A percentile compares a stretch with the other conserved stretches of the same genome.
Evolutionary conservation across 2,797 vertebrate species (phyloP).

Genomic region (Pangasius sanitwongsei): DNA sequence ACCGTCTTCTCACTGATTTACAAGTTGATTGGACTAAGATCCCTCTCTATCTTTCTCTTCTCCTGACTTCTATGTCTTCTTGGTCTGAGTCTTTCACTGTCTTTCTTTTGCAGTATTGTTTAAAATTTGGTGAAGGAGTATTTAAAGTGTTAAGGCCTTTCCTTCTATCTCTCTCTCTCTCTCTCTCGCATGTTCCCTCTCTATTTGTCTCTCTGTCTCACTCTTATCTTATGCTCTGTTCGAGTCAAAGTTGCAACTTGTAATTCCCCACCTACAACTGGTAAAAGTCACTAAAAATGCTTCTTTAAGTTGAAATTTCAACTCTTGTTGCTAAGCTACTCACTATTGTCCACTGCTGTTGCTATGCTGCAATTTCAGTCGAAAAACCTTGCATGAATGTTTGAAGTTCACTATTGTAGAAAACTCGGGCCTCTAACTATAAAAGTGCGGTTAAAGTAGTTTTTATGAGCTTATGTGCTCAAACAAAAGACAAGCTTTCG

Average conservation of each 20-base stretch:
- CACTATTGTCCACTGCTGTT: background rate
- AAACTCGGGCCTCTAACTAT: background rate
- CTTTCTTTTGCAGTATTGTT: background rate
- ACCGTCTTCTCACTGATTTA: slow-evolving; percentile 19
- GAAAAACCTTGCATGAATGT: background rate
- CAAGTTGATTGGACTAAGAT: slow-evolving; percentile 16
- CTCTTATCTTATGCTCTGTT: background rate
- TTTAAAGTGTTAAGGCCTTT: background rate
- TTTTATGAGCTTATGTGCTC: background rate
- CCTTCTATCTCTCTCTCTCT: background rate
- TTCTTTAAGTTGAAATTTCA: background rate
- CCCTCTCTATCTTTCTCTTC: background rate
- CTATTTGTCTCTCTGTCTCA: background rate
- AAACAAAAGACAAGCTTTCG: background rate
- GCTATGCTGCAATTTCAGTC: background rate
- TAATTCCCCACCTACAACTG: background rate
- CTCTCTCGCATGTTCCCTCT: background rate
- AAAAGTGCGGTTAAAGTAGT: background rate
- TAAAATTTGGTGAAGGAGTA: background rate
- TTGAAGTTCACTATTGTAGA: background rate
- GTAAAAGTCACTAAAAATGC: background rate
- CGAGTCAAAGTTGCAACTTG: background rate
- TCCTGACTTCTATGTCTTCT: too few species aligned
- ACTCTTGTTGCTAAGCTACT: background rate
- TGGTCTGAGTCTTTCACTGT: background rate